A percentile compares a stretch with the other conserved stretches of the same genome.
Conservation (phyloP, 1,140 invertebrate species). For the Tachypleus tridentatus region DNA sequence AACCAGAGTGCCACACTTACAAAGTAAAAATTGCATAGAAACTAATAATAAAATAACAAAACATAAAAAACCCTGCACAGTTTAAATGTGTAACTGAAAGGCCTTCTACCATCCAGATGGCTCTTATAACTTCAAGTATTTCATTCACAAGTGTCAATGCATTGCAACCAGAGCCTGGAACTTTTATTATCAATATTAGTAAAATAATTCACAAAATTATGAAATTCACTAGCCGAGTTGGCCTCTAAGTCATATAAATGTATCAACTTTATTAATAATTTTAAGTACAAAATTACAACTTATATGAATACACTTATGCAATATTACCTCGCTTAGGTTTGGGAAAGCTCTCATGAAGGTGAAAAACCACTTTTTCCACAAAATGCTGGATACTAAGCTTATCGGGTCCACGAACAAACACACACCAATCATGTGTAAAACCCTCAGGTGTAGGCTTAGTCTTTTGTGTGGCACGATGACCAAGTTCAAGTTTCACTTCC, state of each 20-base stretch:
- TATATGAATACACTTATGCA: neutral
- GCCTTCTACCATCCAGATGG: too few relatives aligned
- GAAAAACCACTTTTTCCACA: conserved; percentile 89
- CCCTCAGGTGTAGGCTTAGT: conserved; percentile 66
- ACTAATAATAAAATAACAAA: neutral
- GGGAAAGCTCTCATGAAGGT: conserved; percentile 79
- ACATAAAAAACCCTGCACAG: neutral
- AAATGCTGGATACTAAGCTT: conserved; percentile 74
- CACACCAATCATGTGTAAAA: conserved; percentile 94
- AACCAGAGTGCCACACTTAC: neutral
- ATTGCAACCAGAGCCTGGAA: too few relatives aligned
- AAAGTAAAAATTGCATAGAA: neutral
- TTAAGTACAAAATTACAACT: neutral
- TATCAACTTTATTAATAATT: neutral
- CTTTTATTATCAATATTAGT: too few relatives aligned
- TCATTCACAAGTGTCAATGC: too few relatives aligned
- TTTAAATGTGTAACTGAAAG: neutral
- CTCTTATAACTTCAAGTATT: too few relatives aligned
- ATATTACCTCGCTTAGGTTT: conserved; percentile 56
- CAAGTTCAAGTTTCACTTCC: conserved; percentile 79
- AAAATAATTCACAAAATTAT: too few relatives aligned
- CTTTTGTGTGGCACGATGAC: conserved; percentile 68
- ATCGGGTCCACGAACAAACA: conserved; percentile 81
- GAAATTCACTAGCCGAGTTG: neutral
- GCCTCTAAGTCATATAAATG: neutral